Evolutionary conservation across 2,113 vertebrate species (phyloP).

Genomic region (Tenrec ecaudatus): DNA sequence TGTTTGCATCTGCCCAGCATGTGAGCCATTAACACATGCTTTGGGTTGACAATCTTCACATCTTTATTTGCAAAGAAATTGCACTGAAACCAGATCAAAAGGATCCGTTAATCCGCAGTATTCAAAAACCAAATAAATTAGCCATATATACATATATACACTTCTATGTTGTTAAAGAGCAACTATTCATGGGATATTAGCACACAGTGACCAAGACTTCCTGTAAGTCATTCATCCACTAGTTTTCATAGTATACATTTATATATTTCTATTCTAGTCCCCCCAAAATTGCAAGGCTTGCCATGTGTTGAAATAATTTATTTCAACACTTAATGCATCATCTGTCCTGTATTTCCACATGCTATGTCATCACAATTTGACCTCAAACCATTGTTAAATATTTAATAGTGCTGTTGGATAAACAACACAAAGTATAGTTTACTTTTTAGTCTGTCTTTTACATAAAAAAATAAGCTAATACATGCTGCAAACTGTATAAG

Average conservation of each 20-base stretch:
- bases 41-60: conserved; percentile 72
- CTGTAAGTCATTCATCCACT: background rate
- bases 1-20: conserved; percentile 73
- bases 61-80: conserved; percentile 66
- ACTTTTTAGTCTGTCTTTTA: conserved; percentile 76
- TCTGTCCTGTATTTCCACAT: conserved; percentile 73
- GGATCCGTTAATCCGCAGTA: conserved; percentile 51
- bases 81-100: conserved; percentile 61
- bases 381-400: conserved; percentile 82
- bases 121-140: conserved; percentile 69
- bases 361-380: conserved; percentile 78
- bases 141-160: conserved; percentile 5
- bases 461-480: conserved; percentile 68
- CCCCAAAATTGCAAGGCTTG: conserved; percentile 52
- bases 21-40: conserved; percentile 70
- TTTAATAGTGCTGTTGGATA: conserved; percentile 77
- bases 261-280: conserved; percentile 41
- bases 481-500: conserved; percentile 40
- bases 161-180: conserved; percentile 23
- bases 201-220: conserved; percentile 20
- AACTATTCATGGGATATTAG: conserved; percentile 2
- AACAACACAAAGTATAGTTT: conserved; percentile 81
- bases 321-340: conserved; percentile 76
- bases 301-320: conserved; percentile 76
- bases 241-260: background rate